Percentiles rank a stretch among this genome's conserved stretches.
Evolutionary conservation across 2,113 vertebrate species (phyloP).

Genomic region (Ginglymostoma cirratum): DNA sequence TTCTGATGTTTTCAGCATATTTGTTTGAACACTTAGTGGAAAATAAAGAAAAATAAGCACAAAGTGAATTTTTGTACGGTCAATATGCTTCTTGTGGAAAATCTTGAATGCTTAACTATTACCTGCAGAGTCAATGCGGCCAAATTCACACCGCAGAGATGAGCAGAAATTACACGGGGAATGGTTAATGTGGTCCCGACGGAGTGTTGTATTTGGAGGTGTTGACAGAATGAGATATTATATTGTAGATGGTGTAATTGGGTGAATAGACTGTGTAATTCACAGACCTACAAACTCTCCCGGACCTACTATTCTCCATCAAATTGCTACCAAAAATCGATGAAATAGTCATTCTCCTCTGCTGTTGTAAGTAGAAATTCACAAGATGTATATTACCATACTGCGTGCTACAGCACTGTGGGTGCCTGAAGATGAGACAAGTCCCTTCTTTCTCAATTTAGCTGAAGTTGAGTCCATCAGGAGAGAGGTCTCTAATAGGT

Average conservation of each 20-base stretch:
- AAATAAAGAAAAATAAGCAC: background rate
- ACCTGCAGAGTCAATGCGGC: background rate
- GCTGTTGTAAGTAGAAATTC: background rate
- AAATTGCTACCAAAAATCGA: background rate
- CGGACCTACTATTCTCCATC: background rate
- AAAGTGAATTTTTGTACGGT: background rate
- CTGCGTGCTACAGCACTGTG: background rate
- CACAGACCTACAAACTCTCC: background rate
- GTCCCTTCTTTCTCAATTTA: background rate
- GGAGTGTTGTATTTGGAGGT: background rate
- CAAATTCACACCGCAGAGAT: background rate
- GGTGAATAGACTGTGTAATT: background rate
- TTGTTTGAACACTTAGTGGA: background rate
- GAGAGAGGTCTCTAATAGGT: background rate
- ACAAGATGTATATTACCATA: background rate
- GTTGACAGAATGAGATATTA: background rate
- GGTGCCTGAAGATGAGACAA: background rate
- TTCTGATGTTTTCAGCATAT: background rate
- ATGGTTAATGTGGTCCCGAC: background rate
- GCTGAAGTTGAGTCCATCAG: background rate
- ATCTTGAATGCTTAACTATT: background rate
- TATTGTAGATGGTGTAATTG: background rate
- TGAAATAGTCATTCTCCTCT: background rate
- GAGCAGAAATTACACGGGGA: background rate
- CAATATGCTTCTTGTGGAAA: background rate